A percentile compares a stretch with the other conserved stretches of the same genome.
phyloP scores from a whole-genome alignment of 2,888 invertebrate genomes.

The Bursaphelenchus okinawaensis region DNA sequence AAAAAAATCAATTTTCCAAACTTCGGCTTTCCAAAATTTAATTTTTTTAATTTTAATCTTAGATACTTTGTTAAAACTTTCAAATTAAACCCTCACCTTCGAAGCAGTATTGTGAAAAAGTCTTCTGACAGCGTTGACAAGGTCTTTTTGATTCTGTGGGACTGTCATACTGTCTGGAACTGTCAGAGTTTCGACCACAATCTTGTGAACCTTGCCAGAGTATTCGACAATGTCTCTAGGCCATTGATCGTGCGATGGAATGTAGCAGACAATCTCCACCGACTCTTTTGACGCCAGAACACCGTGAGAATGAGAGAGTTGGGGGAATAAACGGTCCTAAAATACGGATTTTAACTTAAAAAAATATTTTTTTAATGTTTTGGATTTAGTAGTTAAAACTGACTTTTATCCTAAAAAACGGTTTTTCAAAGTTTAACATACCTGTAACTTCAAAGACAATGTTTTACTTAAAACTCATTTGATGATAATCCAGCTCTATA shows the following conservation, averaged over 20 bases:
- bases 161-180: constrained; percentile 1
- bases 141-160: neutral
- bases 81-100: neutral
- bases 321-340: constrained; percentile 11
- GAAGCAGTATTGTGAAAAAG: constrained; percentile 13
- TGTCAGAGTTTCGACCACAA: constrained; percentile 9
- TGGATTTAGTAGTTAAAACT: no score
- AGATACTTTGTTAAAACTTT: no score
- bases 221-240: constrained; percentile 4
- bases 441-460: neutral
- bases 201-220: constrained; percentile 7
- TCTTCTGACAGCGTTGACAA: neutral
- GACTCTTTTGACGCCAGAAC: neutral
- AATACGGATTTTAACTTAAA: neutral
- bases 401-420: no score
- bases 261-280: neutral
- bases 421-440: neutral
- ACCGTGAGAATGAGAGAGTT: constrained; percentile 7
- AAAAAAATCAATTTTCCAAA: no score
- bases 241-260: constrained; percentile 11
- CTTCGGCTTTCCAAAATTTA: no score
- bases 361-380: no score
- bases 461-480: no score
- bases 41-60: no score
- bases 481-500: no score